Base-by-base conservation (phyloP, 2,888 invertebrate genomes). In the Muscina levida region DNA sequence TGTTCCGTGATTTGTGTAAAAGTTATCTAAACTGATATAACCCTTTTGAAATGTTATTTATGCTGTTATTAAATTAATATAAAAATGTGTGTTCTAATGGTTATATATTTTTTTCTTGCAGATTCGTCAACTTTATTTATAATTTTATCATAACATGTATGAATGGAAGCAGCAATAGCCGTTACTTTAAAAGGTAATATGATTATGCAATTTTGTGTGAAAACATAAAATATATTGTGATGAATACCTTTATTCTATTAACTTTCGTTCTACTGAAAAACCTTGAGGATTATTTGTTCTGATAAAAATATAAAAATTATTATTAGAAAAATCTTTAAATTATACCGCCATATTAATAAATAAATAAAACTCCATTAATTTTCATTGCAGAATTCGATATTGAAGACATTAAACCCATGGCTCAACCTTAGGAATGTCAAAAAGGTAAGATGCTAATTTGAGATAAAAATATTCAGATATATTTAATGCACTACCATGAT, bases 1-100 rank as follows among this genome's bases (percentile, higher is more conserved):
- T 84, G 83, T 83, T 42, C 79, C 79, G 80, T 89, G 89, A 89
- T 89, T 89, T 85, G 88, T 85, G 88, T 88, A 87, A 86, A 85
- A 77, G 82, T 80, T 62, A 51, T 19, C 22, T 46, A 24, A 77
- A 57, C 74, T 72, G 22, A 73, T 44, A 37, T 51, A 66, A n/a
- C 8, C n/a, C 22, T n/a, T 15, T 11, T n/a, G 1, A 19, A 51
- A n/a, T 42, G 24, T 59, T n/a, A 22, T 22, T 11, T 51, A 26
- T 44, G 44, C n/a, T 2, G 4, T 44, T 2, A n/a, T 31, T 31
- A 31, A 31, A 31, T 5, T 5, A 31, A 31, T 5, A 31, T 5
- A 31, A 31, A 31, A 31, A 31, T 5, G 3, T 31, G 31, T 31
- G 4, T 5, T 5, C 0, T 13, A 22, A 51, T 48, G 15, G 15